phyloP scores from a whole-genome alignment of 2,888 invertebrate genomes.

The Philopedon plagiatum region DNA sequence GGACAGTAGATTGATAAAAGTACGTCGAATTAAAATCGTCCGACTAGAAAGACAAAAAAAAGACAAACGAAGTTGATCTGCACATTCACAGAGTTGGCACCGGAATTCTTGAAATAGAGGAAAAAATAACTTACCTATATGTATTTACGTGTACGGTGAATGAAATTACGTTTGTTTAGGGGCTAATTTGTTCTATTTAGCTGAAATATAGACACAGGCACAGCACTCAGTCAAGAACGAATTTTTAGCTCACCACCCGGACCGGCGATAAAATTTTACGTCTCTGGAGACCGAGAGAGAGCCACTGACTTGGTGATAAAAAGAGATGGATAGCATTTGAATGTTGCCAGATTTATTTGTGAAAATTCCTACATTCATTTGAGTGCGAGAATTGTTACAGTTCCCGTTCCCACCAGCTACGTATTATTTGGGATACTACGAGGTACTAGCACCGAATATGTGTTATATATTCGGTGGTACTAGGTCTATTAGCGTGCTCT shows the following conservation, averaged over 20 bases:
- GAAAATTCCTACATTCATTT: background rate
- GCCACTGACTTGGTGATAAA: background rate
- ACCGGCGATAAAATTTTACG: slow-evolving; percentile 27
- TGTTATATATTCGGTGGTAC: too few relatives aligned
- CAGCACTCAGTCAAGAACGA: slow-evolving; percentile 15
- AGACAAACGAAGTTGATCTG: background rate
- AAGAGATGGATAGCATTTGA: background rate
- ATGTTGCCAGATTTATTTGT: background rate
- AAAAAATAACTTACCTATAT: slow-evolving; percentile 1
- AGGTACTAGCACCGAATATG: too few relatives aligned
- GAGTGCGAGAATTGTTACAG: too few relatives aligned
- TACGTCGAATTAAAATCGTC: background rate
- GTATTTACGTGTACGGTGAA: background rate
- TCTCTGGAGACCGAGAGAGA: slow-evolving; percentile 10
- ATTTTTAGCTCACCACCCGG: slow-evolving; percentile 29
- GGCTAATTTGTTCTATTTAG: background rate
- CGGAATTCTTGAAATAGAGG: background rate
- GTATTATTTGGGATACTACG: too few relatives aligned
- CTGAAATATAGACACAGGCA: slow-evolving; percentile 12
- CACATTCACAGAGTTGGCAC: slow-evolving; percentile 6
- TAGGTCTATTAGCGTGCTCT: too few relatives aligned
- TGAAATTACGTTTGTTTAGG: background rate
- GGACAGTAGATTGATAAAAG: too few relatives aligned
- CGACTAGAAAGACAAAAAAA: background rate
- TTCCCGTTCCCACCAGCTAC: too few relatives aligned